Base-by-base conservation (phyloP, 1,140 invertebrate genomes). In the Tribolium castaneum region DNA sequence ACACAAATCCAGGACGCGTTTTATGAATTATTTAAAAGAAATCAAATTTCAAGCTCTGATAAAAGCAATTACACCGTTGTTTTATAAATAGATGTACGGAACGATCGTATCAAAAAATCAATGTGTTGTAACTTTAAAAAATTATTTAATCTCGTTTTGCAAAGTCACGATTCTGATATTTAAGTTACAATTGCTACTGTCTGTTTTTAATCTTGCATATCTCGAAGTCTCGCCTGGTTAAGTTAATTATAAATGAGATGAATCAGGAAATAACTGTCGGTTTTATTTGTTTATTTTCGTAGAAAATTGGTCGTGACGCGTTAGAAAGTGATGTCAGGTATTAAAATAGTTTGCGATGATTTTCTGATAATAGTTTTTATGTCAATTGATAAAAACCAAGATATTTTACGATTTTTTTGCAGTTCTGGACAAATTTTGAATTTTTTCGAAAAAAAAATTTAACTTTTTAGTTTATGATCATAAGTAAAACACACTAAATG, bases 251-350 rank as follows among this genome's bases (percentile, higher is more conserved):
- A 45, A 45, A 45, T 45, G 39, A 45, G 39, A 45, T 45, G n/a
- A 25, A 25, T 59, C 54, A 59, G 54, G 54, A 59, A 59, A 59
- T 59, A 59, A 59, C 54, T 30, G 19, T 30, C 54, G 54, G 25
- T 59, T 59, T 59, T 59, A 0, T 25, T 12, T 30, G 54, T 59
- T 59, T 59, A 59, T 59, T 59, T 59, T 59, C 19, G 54, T 59
- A 52, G n/a, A 45, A n/a, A 45, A 45, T 9, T 3, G 39, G 0
- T 45, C 9, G 7, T 45, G 39, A 45, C n/a, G 39, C 39, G n/a
- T 45, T 30, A 0, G 39, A 45, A n/a, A 10, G 39, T 45, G 9
- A 45, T n/a, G 39, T n/a, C 39, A 45, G 9, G n/a, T 30, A 45
- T 45, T 45, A 45, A 45, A 45, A 45, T 45, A 10, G n/a, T 7